These are phyloP conservation scores for Lithobius niger DNA, from an alignment of 1,140 invertebrate species.

Conservation along the genomic window DNA sequence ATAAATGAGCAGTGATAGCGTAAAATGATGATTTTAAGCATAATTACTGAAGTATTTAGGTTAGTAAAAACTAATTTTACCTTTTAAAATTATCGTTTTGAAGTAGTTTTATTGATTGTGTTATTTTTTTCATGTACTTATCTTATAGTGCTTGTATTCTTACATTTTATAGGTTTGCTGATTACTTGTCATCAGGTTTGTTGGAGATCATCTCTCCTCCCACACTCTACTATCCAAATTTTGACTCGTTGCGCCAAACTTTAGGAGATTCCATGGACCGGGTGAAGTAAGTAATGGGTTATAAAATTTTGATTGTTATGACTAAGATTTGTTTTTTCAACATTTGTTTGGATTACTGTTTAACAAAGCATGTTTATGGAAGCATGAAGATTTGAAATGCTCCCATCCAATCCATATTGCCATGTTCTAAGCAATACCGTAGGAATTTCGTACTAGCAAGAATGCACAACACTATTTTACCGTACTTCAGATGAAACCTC, in stretches of 20 bases:
- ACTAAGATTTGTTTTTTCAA: not conserved
- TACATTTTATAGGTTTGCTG: constrained; percentile 54
- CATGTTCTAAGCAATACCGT: too few relatives aligned
- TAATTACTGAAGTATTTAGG: too few relatives aligned
- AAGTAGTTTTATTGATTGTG: too few relatives aligned
- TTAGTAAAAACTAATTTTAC: too few relatives aligned
- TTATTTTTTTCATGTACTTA: constrained; percentile 4
- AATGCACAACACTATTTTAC: too few relatives aligned
- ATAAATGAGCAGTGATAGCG: too few relatives aligned
- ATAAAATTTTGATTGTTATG: not conserved
- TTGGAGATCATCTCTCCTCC: constrained; percentile 82
- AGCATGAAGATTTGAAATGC: not conserved
- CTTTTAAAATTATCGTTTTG: too few relatives aligned
- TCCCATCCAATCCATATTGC: not conserved
- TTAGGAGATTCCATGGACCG: constrained; percentile 77
- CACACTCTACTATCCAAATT: constrained; percentile 74
- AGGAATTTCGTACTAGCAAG: too few relatives aligned
- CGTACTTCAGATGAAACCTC: too few relatives aligned
- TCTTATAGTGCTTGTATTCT: too few relatives aligned
- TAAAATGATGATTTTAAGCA: too few relatives aligned
- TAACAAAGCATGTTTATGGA: not conserved
- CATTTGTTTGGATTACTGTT: constrained; percentile 5
- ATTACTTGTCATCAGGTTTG: constrained; percentile 59
- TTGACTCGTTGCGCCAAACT: constrained; percentile 57
- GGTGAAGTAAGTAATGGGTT: constrained; percentile 39